Evolutionary conservation across 35 echinoderm and acorn worm species (phyloP).

Genomic region (Heliocidaris tuberculata): DNA sequence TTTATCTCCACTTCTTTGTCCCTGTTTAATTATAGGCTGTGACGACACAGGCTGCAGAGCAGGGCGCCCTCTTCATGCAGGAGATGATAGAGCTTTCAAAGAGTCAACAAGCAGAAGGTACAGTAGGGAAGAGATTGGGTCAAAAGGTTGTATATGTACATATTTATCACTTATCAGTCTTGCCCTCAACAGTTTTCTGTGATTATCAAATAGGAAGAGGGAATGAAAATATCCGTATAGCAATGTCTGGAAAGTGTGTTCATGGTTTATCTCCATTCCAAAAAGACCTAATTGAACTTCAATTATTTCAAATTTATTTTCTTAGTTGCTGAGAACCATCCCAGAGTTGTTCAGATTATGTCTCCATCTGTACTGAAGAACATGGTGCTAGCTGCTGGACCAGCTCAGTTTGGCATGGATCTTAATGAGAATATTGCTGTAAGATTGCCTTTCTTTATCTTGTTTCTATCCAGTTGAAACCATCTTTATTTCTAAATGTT

Average conservation of each 20-base stretch:
- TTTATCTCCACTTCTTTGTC: neutral
- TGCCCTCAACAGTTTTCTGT: too few species aligned
- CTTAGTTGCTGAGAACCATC: constrained; percentile 77
- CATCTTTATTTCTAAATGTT: neutral
- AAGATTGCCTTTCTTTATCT: neutral
- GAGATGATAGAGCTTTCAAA: constrained; percentile 97
- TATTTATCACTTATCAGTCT: too few species aligned
- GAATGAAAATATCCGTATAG: too few species aligned
- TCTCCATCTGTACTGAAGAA: constrained; percentile 59
- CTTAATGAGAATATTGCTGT: constrained; percentile 61
- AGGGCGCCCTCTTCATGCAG: constrained; percentile 95
- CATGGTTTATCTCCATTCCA: too few species aligned
- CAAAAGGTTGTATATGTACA: too few species aligned
- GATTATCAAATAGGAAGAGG: too few species aligned
- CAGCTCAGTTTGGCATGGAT: constrained; percentile 92
- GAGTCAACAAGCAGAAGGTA: constrained; percentile 83
- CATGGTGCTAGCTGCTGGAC: constrained; percentile 81
- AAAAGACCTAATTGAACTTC: too few species aligned
- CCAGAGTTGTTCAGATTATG: constrained; percentile 82
- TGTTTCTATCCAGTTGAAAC: neutral
- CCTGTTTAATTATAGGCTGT: constrained; percentile 64
- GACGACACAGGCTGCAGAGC: constrained; percentile 70
- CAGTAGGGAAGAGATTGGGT: neutral
- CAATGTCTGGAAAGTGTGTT: too few species aligned
- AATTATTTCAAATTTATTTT: too few species aligned